phyloP scores from a whole-genome alignment of 2,113 vertebrate species.

The Melanotaenia duboulayi region DNA sequence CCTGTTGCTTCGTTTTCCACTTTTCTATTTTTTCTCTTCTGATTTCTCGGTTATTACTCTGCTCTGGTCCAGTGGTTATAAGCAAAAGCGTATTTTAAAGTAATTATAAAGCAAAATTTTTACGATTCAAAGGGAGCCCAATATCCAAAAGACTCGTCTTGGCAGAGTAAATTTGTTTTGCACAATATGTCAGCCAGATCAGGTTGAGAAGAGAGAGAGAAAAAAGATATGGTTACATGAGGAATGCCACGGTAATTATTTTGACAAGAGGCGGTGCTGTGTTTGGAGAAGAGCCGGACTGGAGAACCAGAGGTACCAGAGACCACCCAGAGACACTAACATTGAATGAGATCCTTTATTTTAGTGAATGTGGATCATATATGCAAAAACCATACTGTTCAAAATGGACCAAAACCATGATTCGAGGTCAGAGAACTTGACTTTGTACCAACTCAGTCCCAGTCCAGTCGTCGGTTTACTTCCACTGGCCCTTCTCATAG shows the following conservation, averaged over 20 bases:
- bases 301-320: slow-evolving; percentile 6
- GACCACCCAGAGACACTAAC: not conserved
- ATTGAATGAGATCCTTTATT: not conserved
- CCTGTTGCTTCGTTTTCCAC: no score
- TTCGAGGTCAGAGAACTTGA: slow-evolving; percentile 4
- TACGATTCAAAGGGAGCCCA: no score
- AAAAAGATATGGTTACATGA: slow-evolving; percentile 15
- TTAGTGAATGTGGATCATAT: slow-evolving; percentile 4
- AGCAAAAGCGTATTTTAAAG: no score
- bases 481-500: slow-evolving; percentile 89
- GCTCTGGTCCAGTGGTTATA: no score
- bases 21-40: no score
- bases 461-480: slow-evolving; percentile 68
- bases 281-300: slow-evolving; percentile 7
- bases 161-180: no score
- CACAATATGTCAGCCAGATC: no score
- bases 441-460: slow-evolving; percentile 8
- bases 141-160: no score
- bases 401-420: not conserved
- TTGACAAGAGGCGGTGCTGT: slow-evolving; percentile 15
- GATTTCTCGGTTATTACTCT: no score
- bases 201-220: no score
- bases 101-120: no score
- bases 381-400: not conserved
- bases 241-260: slow-evolving; percentile 12